Evolutionary conservation across 2,888 invertebrate species (phyloP), one percentile per base, ranked within the genome.

Genomic region (Cerastis rubricosa): DNA sequence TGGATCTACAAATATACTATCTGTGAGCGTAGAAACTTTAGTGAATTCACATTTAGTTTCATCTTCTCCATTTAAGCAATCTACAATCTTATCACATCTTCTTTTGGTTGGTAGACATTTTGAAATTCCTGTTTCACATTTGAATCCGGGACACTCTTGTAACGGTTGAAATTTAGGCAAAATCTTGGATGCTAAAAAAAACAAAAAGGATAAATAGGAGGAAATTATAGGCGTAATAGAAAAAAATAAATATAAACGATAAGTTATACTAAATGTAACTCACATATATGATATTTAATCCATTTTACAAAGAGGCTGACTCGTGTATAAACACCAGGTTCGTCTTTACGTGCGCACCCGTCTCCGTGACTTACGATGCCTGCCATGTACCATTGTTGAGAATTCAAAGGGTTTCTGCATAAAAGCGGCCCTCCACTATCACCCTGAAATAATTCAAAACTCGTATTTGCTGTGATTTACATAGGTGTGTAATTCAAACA

Each of bases 281-380:
- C 93, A 98, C 98, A 94, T 49, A 97, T 97, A 80, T 97, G 97
- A 71, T 96, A 95, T 82, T 96, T 96, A 81, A 98, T 98, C 98
- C 98, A 99, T 79, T 97, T 97, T n/a, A 97, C 93, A 90, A 97
- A 98, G 45, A 98, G 95, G 84, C 98, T 97, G 35, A 99, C 98
- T 93, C 98, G 97, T 0, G 98, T 98, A 89, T 99, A 99, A 67
- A 98, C 98, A 3, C 99, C 99, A 29, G 98, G 98, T 91, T 98
- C 98, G 80, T 97, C 97, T 71, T 98, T 97, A 84, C 98, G 97
- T 35, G 97, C 99, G 93, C 99, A 99, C 6, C 99, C 99, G 88
- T 98, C 98, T 43, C 99, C 99, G 90, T 99, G 98, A 90, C 98
- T 98, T 0, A 99, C 98, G 71, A 99, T 97, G 0, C 99, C 99